A percentile compares a stretch with the other conserved stretches of the same genome.
Evolutionary conservation across 1,140 invertebrate species (phyloP).

Genomic region (Bilobella aurantiaca): DNA sequence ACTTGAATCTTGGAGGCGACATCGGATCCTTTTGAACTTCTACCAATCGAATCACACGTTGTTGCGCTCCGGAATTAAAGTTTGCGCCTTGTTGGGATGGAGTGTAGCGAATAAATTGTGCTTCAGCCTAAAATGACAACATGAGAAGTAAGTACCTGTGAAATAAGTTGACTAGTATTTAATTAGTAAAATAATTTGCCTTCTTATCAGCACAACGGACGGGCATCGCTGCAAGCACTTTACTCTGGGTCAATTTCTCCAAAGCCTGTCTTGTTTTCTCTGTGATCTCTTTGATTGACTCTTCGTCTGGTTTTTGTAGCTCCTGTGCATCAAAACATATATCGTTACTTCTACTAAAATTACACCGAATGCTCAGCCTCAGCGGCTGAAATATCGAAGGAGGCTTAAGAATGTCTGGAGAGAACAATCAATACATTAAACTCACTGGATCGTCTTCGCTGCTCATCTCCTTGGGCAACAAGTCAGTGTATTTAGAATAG

Average conservation of each 20-base stretch:
- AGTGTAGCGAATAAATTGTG: conserved; percentile 94
- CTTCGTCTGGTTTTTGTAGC: conserved; percentile 72
- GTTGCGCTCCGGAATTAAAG: conserved; percentile 95
- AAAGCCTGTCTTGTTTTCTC: conserved; percentile 72
- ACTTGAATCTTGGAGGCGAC: conserved; percentile 94
- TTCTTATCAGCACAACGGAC: conserved; percentile 80
- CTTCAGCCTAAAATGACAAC: conserved; percentile 52
- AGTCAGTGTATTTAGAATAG: conserved; percentile 87
- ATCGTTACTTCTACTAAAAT: background rate
- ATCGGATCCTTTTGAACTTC: conserved; percentile 94
- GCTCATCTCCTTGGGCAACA: conserved; percentile 84
- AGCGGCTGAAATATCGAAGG: too few species aligned
- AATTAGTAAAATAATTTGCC: conserved; percentile 40
- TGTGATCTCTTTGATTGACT: conserved; percentile 73
- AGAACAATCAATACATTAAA: background rate
- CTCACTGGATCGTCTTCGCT: conserved; percentile 72
- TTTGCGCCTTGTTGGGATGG: conserved; percentile 90
- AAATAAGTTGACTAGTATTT: background rate
- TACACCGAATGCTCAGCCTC: too few species aligned
- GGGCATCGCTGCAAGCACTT: conserved; percentile 87
- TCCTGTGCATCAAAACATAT: conserved; percentile 33
- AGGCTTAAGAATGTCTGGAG: too few species aligned
- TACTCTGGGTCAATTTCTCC: conserved; percentile 76
- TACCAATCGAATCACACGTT: conserved; percentile 92
- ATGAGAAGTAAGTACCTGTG: background rate